phyloP scores from a whole-genome alignment of 2,888 invertebrate species.

The Sarcophaga variegata region DNA sequence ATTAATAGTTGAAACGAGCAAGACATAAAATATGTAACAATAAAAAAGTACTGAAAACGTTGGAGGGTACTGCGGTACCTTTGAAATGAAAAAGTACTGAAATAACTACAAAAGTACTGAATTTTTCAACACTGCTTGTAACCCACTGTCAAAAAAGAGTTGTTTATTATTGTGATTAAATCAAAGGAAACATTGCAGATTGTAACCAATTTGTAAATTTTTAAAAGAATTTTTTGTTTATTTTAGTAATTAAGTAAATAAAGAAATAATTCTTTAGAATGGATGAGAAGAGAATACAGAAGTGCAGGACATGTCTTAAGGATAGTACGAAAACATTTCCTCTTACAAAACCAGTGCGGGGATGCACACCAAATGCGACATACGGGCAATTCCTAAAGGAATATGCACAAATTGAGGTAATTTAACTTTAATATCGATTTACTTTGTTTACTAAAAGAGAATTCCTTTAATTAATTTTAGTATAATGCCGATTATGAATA shows the following conservation, averaged over 20 bases:
- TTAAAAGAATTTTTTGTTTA: not conserved
- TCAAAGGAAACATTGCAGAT: too few species aligned
- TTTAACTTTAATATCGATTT: not conserved
- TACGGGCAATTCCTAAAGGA: slow-evolving; percentile 50
- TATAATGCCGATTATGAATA: slow-evolving; percentile 12
- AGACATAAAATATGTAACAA: too few species aligned
- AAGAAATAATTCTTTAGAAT: slow-evolving; percentile 2
- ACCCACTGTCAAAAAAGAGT: too few species aligned
- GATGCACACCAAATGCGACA: slow-evolving; percentile 6
- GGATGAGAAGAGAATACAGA: slow-evolving; percentile 28
- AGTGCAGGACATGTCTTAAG: slow-evolving; percentile 61
- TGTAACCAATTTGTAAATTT: too few species aligned
- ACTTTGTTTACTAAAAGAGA: not conserved
- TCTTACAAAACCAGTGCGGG: slow-evolving; percentile 12
- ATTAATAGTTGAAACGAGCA: too few species aligned
- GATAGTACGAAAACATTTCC: slow-evolving; percentile 30
- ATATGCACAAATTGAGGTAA: slow-evolving; percentile 47
- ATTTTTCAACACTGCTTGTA: too few species aligned
- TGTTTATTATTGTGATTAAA: too few species aligned
- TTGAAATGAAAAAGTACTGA: too few species aligned
- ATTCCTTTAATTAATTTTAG: slow-evolving; percentile 5
- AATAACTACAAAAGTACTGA: too few species aligned
- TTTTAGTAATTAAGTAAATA: not conserved
- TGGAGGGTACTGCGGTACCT: too few species aligned
- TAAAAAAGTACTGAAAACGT: too few species aligned